Base-by-base conservation (phyloP, 1,140 invertebrate genomes). In the Fopius arisanus region DNA sequence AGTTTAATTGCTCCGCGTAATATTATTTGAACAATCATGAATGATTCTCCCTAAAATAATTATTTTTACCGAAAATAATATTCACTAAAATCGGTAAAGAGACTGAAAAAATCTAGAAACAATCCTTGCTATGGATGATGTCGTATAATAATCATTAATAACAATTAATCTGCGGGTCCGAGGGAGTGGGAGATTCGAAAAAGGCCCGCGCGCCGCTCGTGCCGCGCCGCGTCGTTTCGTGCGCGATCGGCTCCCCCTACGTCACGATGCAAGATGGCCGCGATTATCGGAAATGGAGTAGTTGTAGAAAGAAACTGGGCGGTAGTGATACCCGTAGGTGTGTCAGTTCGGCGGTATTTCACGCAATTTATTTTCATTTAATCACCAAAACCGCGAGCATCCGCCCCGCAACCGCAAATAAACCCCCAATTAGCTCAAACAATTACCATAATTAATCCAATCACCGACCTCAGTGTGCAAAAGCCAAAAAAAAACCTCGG, bases 221-320 rank as follows among this genome's bases (percentile, higher is more conserved):
- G 5, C 2, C 19, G 2, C 21, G 29, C 9, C 37, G 14, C 16
- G 16, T 16, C 3, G 33, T 33, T 16, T 26, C 37, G 40, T 59
- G 16, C 40, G 51, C 72, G 54, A 51, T 48, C 43, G n/a, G 29
- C n/a, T 14, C 33, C 28, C 66, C 76, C 68, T 67, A 75, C 66
- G 65, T 70, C 51, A 70, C 29, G 67, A 66, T 67, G 54, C 78
- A 83, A 83, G 77, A 83, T 83, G 81, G 81, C 78, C 72, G 79
- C 76, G 69, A 63, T 51, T 78, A 73, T 78, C 63, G 75, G 70
- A 74, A 76, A 76, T 76, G 70, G 75, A 72, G 75, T 72, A 76
- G 72, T n/a, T 67, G 67, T 78, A 78, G 77, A 74, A 76, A 41
- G 33, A 37, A 74, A 65, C 65, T 76, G 77, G 77, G 77, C 75